phyloP scores from a whole-genome alignment of 1,140 invertebrate species.

The Bombus soroeensis region DNA sequence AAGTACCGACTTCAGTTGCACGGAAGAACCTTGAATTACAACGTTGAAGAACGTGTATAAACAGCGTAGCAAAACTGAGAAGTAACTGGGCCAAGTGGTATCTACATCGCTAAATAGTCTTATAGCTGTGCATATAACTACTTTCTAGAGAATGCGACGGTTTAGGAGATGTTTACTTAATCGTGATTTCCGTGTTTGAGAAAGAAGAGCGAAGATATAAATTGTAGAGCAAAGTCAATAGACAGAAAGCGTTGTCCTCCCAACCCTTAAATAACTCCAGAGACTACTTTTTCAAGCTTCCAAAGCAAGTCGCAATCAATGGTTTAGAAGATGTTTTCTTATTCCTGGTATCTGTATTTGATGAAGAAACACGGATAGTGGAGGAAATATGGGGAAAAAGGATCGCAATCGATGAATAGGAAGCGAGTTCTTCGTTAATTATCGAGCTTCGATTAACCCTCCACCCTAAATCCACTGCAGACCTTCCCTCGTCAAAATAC shows the following conservation, averaged over 20 bases:
- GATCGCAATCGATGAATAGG: not conserved
- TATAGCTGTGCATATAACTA: not conserved
- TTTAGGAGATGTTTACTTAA: not conserved
- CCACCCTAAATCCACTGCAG: too few relatives aligned
- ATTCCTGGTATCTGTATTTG: not conserved
- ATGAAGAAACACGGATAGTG: not conserved
- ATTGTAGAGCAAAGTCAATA: not conserved
- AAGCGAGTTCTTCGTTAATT: not conserved
- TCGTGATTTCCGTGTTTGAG: not conserved
- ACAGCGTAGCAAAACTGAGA: not conserved
- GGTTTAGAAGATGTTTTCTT: not conserved
- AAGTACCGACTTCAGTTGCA: not conserved
- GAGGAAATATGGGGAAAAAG: not conserved
- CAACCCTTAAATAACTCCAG: not conserved
- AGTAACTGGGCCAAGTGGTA: conserved; percentile 8
- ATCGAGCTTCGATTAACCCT: not conserved
- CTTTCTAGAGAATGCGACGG: conserved; percentile 1
- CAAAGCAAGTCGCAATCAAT: not conserved
- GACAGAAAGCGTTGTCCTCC: not conserved
- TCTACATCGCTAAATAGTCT: not conserved
- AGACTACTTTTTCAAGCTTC: too few relatives aligned
- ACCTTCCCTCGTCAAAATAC: not conserved
- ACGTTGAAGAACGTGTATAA: conserved; percentile 8
- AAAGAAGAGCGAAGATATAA: not conserved
- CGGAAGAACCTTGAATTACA: not conserved